Conservation (phyloP, 1,140 invertebrate genomes). For the Heliconius hermathena region DNA sequence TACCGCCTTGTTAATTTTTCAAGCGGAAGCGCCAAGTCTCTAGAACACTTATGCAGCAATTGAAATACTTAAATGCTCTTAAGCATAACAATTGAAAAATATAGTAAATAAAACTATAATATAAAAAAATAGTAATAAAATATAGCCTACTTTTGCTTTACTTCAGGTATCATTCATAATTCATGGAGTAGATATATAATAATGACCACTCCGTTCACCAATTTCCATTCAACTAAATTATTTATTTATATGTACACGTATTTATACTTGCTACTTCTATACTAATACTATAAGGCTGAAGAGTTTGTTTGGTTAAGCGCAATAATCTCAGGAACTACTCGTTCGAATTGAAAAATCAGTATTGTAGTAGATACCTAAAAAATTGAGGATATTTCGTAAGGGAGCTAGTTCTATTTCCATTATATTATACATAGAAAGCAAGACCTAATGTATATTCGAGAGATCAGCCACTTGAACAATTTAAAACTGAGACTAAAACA, state of each 20-base stretch:
- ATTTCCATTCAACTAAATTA: neutral
- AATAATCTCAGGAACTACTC: neutral
- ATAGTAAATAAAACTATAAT: neutral
- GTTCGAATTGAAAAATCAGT: no score
- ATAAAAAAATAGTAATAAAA: neutral
- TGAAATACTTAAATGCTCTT: constrained; percentile 7
- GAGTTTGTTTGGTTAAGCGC: neutral
- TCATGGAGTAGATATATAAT: neutral
- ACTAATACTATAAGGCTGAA: neutral
- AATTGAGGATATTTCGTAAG: no score
- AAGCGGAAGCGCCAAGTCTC: constrained; percentile 11
- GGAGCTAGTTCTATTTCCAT: no score
- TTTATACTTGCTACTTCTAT: no score
- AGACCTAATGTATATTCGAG: no score
- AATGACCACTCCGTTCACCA: neutral
- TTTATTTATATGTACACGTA: neutral
- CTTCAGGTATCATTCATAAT: neutral
- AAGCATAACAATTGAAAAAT: constrained; percentile 14
- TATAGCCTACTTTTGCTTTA: neutral
- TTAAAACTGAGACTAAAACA: no score
- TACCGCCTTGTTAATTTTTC: neutral
- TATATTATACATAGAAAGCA: no score
- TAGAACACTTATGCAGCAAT: constrained; percentile 8
- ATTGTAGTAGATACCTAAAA: no score
- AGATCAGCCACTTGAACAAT: no score